phyloP scores from a whole-genome alignment of 2,113 vertebrate species.

The Microcebus ravelobensis region DNA sequence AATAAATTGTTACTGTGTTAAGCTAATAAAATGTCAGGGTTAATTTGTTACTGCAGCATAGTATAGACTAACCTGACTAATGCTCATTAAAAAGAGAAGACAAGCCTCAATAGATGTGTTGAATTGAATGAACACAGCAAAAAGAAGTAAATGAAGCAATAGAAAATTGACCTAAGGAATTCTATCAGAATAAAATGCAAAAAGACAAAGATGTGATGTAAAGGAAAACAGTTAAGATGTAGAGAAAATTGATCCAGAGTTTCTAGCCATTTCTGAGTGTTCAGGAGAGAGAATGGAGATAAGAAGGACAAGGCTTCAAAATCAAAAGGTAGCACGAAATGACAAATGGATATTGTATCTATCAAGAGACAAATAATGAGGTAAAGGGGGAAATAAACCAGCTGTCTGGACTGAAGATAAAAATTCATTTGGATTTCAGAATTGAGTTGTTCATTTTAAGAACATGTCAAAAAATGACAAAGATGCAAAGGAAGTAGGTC shows the following conservation, averaged over 20 bases:
- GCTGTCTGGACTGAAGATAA: neutral
- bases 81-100: neutral
- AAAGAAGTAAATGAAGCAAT: neutral
- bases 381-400: neutral
- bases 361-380: neutral
- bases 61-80: neutral
- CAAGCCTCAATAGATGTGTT: neutral
- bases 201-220: neutral
- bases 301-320: neutral
- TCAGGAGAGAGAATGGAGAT: neutral
- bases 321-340: neutral
- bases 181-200: neutral
- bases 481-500: neutral
- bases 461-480: neutral
- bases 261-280: neutral
- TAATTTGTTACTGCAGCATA: neutral
- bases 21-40: neutral
- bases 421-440: neutral
- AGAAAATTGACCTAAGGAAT: neutral
- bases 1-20: neutral
- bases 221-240: neutral
- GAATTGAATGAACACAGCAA: neutral
- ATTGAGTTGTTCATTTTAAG: neutral
- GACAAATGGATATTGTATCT: neutral
- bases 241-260: neutral